Percentiles rank a stretch among this genome's conserved stretches.
phyloP scores from a whole-genome alignment of 1,140 invertebrate genomes.

The Lepidurus couesii region DNA sequence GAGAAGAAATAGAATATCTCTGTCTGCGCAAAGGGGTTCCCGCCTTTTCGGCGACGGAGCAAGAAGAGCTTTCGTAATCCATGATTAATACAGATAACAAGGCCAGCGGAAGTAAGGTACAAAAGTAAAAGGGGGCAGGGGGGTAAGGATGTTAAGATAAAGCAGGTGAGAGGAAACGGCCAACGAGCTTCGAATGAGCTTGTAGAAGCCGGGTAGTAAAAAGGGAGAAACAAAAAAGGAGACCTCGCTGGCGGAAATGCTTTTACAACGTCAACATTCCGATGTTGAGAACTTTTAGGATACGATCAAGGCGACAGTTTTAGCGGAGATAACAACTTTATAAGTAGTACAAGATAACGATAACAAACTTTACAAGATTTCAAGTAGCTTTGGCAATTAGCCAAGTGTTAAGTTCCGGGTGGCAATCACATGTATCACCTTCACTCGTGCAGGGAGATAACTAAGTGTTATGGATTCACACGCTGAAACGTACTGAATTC shows the following conservation, averaged over 20 bases:
- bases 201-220: background rate
- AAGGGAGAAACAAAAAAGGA: background rate
- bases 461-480: background rate
- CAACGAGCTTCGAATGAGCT: background rate
- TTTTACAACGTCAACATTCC: background rate
- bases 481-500: background rate
- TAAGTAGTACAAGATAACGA: background rate
- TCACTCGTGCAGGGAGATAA: background rate
- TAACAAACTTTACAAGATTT: background rate
- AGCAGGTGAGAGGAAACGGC: background rate
- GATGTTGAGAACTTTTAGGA: background rate
- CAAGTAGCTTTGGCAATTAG: background rate
- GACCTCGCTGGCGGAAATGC: background rate
- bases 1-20: background rate
- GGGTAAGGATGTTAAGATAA: background rate
- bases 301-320: too few species aligned
- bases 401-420: background rate
- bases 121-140: background rate
- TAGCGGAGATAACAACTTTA: too few species aligned
- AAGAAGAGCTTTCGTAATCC: background rate
- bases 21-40: background rate
- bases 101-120: conserved; percentile 7
- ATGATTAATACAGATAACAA: background rate
- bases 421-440: background rate
- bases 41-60: background rate